Conservation (phyloP, 2,888 invertebrate species). For the Poecilus cupreus region DNA sequence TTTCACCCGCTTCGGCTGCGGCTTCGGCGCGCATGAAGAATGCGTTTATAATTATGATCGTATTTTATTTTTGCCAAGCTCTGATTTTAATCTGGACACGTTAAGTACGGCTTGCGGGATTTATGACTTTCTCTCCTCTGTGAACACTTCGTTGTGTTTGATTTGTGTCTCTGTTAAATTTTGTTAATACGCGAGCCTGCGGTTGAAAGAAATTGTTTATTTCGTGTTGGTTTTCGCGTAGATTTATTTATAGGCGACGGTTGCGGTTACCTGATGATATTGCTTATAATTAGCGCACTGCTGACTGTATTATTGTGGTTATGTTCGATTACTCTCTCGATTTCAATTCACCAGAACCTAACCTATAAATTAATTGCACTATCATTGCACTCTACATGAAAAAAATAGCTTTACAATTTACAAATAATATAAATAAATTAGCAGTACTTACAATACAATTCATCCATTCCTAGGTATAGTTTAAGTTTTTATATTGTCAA, state of each 20-base stretch:
- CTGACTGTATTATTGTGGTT: background rate
- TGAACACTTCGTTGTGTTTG: slow-evolving; percentile 50
- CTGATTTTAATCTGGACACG: slow-evolving; percentile 60
- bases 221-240: background rate
- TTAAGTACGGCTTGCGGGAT: slow-evolving; percentile 58
- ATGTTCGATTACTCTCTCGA: too few species aligned
- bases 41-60: slow-evolving; percentile 60
- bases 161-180: slow-evolving; percentile 60
- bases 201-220: background rate
- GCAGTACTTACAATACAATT: too few species aligned
- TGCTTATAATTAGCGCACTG: background rate
- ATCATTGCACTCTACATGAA: background rate
- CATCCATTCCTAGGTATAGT: too few species aligned
- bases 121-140: slow-evolving; percentile 57
- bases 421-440: too few species aligned
- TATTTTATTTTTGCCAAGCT: slow-evolving; percentile 60
- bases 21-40: slow-evolving; percentile 51
- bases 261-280: background rate
- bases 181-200: slow-evolving; percentile 44
- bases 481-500: too few species aligned
- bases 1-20: too few species aligned
- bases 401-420: background rate
- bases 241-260: background rate
- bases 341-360: too few species aligned
- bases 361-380: too few species aligned